Percentiles rank a stretch among this genome's conserved stretches.
Evolutionary conservation across 2,888 invertebrate genomes (phyloP).

Genomic region (Yponomeuta cagnagella): DNA sequence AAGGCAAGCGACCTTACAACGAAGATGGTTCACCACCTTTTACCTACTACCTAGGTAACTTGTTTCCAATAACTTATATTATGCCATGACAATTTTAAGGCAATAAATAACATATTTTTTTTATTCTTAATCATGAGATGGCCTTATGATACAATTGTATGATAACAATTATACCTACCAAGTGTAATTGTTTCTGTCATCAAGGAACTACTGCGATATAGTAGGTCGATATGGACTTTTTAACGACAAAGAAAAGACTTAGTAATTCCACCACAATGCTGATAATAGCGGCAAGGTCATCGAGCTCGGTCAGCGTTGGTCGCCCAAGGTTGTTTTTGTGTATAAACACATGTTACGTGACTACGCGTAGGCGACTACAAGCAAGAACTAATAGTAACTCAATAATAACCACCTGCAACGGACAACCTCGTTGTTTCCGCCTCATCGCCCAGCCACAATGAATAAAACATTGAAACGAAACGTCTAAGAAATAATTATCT

Average conservation of each 20-base stretch:
- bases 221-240: neutral
- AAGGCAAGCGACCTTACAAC: too few species aligned
- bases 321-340: slow-evolving; percentile 68
- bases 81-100: too few species aligned
- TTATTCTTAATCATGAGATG: neutral
- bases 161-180: neutral
- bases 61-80: too few species aligned
- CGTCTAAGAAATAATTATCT: slow-evolving; percentile 35
- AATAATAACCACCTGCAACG: neutral
- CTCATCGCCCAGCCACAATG: slow-evolving; percentile 5
- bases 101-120: too few species aligned
- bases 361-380: slow-evolving; percentile 5
- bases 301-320: slow-evolving; percentile 19
- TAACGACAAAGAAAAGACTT: neutral
- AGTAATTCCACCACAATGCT: neutral
- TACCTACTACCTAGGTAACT: too few species aligned
- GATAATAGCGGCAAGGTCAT: neutral
- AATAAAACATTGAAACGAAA: slow-evolving; percentile 35
- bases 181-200: neutral
- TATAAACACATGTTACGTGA: slow-evolving; percentile 48
- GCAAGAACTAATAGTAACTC: neutral
- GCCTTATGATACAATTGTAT: neutral
- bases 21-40: too few species aligned
- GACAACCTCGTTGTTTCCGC: slow-evolving; percentile 5
- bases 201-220: neutral